These are phyloP conservation scores for Sylvilagus bachmani DNA, from an alignment of 2,113 vertebrate species.

Conservation along the genomic window DNA sequence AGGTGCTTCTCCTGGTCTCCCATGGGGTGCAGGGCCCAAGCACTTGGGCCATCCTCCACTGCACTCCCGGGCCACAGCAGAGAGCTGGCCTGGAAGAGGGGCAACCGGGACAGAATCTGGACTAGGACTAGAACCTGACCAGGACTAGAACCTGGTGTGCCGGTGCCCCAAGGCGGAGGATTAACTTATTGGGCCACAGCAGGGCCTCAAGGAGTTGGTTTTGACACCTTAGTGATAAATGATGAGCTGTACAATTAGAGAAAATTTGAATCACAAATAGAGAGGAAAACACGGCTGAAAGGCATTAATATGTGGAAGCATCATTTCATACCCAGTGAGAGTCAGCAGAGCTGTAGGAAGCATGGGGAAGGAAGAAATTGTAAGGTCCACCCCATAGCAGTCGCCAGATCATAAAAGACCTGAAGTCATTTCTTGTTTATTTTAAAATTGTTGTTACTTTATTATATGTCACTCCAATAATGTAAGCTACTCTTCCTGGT, in stretches of 20 bases:
- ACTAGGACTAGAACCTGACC: too few species aligned
- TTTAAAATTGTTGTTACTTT: not conserved
- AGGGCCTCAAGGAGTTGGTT: not conserved
- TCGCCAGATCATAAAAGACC: not conserved
- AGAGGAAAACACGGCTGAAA: not conserved
- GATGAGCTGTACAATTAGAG: not conserved
- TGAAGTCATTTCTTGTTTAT: not conserved
- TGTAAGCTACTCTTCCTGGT: not conserved
- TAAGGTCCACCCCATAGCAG: not conserved
- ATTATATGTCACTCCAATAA: not conserved
- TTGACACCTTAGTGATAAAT: not conserved
- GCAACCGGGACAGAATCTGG: too few species aligned
- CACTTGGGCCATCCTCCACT: too few species aligned
- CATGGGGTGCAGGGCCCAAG: too few species aligned
- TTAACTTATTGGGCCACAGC: too few species aligned
- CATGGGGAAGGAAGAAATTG: not conserved
- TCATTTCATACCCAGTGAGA: not conserved
- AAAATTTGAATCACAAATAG: not conserved
- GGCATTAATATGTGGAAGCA: not conserved
- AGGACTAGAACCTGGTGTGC: too few species aligned
- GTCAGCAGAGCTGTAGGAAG: not conserved
- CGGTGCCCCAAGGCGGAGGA: too few species aligned
- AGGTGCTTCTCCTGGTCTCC: too few species aligned
- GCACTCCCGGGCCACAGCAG: too few species aligned
- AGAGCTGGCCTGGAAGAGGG: too few species aligned